phyloP scores from a whole-genome alignment of 2,113 vertebrate genomes.

The Dendrocopos noguchii region DNA sequence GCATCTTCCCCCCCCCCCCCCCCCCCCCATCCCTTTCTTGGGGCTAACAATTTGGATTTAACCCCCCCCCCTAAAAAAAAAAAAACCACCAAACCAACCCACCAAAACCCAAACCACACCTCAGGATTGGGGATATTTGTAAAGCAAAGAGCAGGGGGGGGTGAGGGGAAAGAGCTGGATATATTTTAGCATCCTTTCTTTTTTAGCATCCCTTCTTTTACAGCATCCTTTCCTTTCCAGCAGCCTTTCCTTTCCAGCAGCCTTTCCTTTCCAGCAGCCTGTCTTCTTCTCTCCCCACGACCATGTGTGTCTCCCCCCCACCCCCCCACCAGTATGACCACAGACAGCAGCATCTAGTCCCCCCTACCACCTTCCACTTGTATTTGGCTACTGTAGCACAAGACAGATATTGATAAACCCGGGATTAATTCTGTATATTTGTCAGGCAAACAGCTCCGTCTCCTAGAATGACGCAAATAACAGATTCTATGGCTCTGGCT shows the following conservation, averaged over 20 bases:
- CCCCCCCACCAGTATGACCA: not conserved
- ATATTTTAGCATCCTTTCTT: slow-evolving; percentile 27
- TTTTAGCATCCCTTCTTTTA: not conserved
- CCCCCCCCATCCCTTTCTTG: not conserved
- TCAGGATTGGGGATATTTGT: slow-evolving; percentile 1
- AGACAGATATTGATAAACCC: slow-evolving; percentile 78
- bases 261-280: slow-evolving; percentile 18
- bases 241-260: slow-evolving; percentile 3
- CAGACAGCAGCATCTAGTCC: slow-evolving; percentile 6
- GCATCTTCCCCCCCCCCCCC: not conserved
- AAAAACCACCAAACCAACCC: too few relatives aligned
- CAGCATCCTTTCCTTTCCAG: not conserved
- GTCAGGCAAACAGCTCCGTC: slow-evolving; percentile 81
- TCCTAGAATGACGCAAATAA: slow-evolving; percentile 83
- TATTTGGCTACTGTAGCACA: slow-evolving; percentile 73
- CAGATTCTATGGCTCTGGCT: slow-evolving; percentile 80
- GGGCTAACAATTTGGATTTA: not conserved
- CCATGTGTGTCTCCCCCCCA: not conserved
- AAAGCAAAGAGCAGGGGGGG: slow-evolving; percentile 3
- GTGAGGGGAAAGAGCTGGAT: not conserved
- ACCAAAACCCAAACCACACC: not conserved
- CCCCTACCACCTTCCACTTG: slow-evolving; percentile 52
- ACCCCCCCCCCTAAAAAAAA: not conserved
- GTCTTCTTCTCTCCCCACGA: not conserved
- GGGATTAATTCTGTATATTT: slow-evolving; percentile 82